phyloP scores from a whole-genome alignment of 1,140 invertebrate genomes.

The Myzus persicae region DNA sequence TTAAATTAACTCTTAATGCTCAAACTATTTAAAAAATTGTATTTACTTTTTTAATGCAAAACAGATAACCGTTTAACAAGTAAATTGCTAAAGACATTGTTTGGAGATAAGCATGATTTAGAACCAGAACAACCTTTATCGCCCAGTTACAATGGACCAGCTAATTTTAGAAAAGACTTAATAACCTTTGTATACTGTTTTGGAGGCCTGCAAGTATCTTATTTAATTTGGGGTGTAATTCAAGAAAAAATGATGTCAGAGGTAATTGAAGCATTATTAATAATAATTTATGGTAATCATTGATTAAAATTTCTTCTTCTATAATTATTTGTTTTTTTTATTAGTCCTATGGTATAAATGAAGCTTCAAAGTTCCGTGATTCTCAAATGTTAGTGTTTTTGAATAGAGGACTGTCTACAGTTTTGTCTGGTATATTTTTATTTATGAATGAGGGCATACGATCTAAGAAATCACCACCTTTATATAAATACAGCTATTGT shows the following conservation, averaged over 20 bases:
- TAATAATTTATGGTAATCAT: constrained; percentile 30
- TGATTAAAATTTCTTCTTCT: constrained; percentile 47
- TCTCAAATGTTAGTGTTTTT: constrained; percentile 96
- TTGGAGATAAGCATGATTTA: constrained; percentile 26
- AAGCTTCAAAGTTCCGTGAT: constrained; percentile 80
- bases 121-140: constrained; percentile 6
- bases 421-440: constrained; percentile 73
- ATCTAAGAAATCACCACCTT: constrained; percentile 80
- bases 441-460: constrained; percentile 68
- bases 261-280: constrained; percentile 64
- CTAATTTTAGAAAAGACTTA: constrained; percentile 46
- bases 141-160: neutral
- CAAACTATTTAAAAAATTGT: neutral
- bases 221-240: constrained; percentile 81
- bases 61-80: constrained; percentile 1
- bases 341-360: constrained; percentile 67
- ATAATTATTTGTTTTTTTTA: constrained; percentile 59
- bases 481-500: constrained; percentile 96
- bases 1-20: neutral
- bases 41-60: neutral
- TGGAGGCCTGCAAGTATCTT: constrained; percentile 47
- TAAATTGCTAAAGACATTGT: constrained; percentile 26
- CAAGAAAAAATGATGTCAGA: constrained; percentile 94
- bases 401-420: constrained; percentile 87
- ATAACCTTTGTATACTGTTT: constrained; percentile 45